Evolutionary conservation across 2,888 invertebrate genomes (phyloP), one percentile per base, ranked within the genome.

Genomic region (Xanthorhoe spadicearia): DNA sequence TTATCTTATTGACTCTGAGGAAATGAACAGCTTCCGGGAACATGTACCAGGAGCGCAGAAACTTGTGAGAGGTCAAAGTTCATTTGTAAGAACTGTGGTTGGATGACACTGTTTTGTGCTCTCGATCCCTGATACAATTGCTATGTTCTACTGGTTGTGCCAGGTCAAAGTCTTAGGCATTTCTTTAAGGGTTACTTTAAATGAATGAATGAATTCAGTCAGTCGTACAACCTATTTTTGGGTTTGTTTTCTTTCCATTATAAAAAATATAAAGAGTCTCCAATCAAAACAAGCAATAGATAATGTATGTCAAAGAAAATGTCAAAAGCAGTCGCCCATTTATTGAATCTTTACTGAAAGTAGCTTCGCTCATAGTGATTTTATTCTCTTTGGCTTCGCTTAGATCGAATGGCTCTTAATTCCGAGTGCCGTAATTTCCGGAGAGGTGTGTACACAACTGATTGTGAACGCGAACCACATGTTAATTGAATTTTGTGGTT

Each of bases 21-120:
- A 59, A 54, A 50, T 54, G 10, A 54, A 64, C 53, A 59, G 57
- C 63, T 46, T 51, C 62, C 46, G 46, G 18, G 7, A 17, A 38
- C 6, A 19, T 43, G 51, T 59, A 51, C 51, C 43, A 43, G 59
- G 38, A 23, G 19, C 0, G 19, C 51, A 58, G 50, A 10, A 48
- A 8, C 9, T 48, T 57, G 57, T 23, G 0, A 43, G 38, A 55
- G 55, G 43, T 18, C 7, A 17, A 48, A 15, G 48, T 17, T 48
- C 5, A 48, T 48, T 48, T 48, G 48, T 48, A 17, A 13, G 38
- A 48, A 13, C 17, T 32, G 32, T 23, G 23, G 23, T 23, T n/a
- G 10, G 35, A 38, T 38, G 38, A 43, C 38, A 38, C 38, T 10
- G 13, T 43, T 13, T 43, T 0, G 13, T 4, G 32, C 5, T 32